phyloP scores from a whole-genome alignment of 2,888 invertebrate species.

The Sepiola atlantica region DNA sequence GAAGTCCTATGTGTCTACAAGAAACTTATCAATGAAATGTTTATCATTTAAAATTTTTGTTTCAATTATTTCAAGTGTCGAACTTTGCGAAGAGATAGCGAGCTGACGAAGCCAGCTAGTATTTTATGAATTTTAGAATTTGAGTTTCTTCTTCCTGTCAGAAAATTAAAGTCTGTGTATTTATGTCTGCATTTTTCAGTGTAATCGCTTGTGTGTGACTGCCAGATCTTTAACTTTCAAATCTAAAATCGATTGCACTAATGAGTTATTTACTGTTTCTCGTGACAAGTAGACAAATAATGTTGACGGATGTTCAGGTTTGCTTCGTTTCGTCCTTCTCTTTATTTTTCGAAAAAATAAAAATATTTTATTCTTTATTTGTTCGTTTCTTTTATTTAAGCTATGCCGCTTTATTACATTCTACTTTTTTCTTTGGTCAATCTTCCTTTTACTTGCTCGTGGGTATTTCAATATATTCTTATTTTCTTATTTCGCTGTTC shows the following conservation, averaged over 20 bases:
- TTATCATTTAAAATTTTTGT: too few species aligned
- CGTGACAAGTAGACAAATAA: not conserved
- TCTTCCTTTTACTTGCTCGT: not conserved
- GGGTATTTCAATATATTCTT: not conserved
- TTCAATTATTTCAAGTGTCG: too few species aligned
- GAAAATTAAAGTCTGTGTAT: not conserved
- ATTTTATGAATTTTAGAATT: too few species aligned
- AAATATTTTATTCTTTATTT: not conserved
- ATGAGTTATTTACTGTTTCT: slow-evolving; percentile 14
- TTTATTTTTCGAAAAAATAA: not conserved
- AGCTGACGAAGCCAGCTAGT: too few species aligned
- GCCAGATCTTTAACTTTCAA: not conserved
- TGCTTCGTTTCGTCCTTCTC: not conserved
- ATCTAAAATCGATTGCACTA: not conserved
- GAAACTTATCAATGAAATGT: too few species aligned
- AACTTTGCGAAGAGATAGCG: too few species aligned
- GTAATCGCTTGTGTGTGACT: not conserved
- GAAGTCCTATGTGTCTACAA: too few species aligned
- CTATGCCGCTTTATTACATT: not conserved
- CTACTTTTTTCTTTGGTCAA: not conserved
- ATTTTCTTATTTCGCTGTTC: not conserved
- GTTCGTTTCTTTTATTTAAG: not conserved
- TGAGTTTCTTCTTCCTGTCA: too few species aligned
- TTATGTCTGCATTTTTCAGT: not conserved
- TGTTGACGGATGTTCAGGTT: not conserved